phyloP scores from a whole-genome alignment of 2,888 invertebrate species.

The Eretmocerus hayati region DNA sequence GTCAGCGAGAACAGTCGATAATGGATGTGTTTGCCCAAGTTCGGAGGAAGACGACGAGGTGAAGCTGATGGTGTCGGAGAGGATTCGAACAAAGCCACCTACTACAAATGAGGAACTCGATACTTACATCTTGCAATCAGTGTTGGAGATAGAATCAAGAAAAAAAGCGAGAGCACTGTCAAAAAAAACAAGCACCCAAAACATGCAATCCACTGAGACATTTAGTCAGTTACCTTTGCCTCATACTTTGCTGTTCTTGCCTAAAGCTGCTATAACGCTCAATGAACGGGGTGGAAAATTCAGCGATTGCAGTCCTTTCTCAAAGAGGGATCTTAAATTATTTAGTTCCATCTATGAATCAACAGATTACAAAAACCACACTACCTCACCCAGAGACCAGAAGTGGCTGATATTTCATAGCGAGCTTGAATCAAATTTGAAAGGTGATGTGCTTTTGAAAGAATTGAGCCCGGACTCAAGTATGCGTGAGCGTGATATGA shows the following conservation, averaged over 20 bases:
- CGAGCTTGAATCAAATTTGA: constrained; percentile 5
- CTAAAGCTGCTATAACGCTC: neutral
- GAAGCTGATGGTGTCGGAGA: neutral
- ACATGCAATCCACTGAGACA: no score
- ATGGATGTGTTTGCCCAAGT: constrained; percentile 4
- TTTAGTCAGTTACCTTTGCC: no score
- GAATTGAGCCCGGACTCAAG: no score
- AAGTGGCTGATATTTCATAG: constrained; percentile 12
- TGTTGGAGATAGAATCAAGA: no score
- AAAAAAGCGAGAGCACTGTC: no score
- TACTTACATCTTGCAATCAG: no score
- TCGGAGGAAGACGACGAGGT: constrained; percentile 9
- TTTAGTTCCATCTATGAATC: constrained; percentile 5
- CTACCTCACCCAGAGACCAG: neutral
- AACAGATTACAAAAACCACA: neutral
- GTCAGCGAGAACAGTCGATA: constrained; percentile 9
- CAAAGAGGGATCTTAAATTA: constrained; percentile 4
- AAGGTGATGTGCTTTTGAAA: constrained; percentile 2
- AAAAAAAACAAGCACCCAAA: no score
- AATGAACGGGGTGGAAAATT: neutral
- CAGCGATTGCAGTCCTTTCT: neutral
- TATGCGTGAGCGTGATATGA: no score
- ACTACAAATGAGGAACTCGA: neutral
- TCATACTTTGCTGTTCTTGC: neutral
- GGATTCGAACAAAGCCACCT: neutral